Evolutionary conservation across 2,113 vertebrate genomes (phyloP).

Genomic region (Spea multiplicata): DNA sequence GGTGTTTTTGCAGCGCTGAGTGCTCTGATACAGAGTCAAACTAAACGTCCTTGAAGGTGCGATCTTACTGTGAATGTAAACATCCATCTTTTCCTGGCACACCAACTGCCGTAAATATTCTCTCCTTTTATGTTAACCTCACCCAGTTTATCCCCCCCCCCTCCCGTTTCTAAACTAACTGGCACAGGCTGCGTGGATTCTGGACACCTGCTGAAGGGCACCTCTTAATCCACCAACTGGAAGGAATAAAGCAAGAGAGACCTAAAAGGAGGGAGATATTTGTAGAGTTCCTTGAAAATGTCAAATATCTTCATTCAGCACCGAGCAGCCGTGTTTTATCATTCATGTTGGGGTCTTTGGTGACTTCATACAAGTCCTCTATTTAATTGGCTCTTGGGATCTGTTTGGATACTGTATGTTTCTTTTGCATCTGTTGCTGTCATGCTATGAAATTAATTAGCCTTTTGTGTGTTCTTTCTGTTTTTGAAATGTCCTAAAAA

Average conservation of each 20-base stretch:
- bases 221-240: background rate
- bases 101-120: conserved; percentile 12
- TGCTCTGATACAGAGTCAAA: background rate
- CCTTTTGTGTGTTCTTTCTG: no score
- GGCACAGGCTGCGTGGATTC: conserved; percentile 14
- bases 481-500: no score
- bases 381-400: background rate
- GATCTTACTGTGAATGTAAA: background rate
- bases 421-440: no score
- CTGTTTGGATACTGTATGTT: no score
- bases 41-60: background rate
- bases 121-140: background rate
- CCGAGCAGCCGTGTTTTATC: conserved; percentile 31
- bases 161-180: conserved; percentile 18
- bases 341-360: conserved; percentile 14
- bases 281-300: conserved; percentile 1
- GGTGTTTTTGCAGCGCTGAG: background rate
- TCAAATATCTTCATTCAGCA: background rate
- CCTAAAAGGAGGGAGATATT: background rate
- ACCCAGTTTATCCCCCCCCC: background rate
- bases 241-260: background rate
- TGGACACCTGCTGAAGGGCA: conserved; percentile 24
- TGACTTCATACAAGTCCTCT: no score
- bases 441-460: no score
- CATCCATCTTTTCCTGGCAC: conserved; percentile 28